A percentile compares a stretch with the other conserved stretches of the same genome.
phyloP scores from a whole-genome alignment of 1,140 invertebrate species.

The Palaemon carinicauda region DNA sequence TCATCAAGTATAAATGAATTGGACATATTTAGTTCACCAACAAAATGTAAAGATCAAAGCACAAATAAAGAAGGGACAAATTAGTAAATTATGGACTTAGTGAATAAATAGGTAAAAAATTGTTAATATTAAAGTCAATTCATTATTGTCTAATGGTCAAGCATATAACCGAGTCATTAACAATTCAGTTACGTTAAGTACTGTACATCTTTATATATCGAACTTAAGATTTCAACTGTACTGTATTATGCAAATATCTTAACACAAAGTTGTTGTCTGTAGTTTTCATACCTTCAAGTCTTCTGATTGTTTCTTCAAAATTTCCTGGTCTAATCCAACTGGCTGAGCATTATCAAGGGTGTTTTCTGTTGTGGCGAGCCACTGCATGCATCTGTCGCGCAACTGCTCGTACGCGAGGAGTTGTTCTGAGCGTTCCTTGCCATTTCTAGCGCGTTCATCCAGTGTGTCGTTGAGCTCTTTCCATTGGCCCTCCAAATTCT shows the following conservation, averaged over 20 bases:
- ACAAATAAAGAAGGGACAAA: not conserved
- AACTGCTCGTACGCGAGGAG: slow-evolving; percentile 84
- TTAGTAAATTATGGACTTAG: too few relatives aligned
- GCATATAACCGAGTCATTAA: too few relatives aligned
- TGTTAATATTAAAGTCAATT: too few relatives aligned
- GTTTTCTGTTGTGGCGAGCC: slow-evolving; percentile 83
- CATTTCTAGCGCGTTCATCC: slow-evolving; percentile 83
- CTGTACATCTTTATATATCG: too few relatives aligned
- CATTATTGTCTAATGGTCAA: too few relatives aligned
- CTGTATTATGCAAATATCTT: too few relatives aligned
- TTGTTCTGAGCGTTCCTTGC: slow-evolving; percentile 83
- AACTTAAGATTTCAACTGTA: too few relatives aligned
- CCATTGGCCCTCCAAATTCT: slow-evolving; percentile 86
- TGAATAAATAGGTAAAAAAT: too few relatives aligned
- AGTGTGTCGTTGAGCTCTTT: slow-evolving; percentile 78
- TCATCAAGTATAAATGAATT: too few relatives aligned
- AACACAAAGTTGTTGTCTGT: too few relatives aligned
- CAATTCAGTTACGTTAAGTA: too few relatives aligned
- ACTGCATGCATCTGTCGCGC: slow-evolving; percentile 83
- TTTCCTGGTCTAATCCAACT: slow-evolving; percentile 87
- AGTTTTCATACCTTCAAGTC: slow-evolving; percentile 75
- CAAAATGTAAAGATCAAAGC: not conserved
- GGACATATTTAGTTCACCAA: too few relatives aligned
- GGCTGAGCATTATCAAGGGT: slow-evolving; percentile 76
- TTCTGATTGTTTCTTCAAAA: slow-evolving; percentile 82